Evolutionary conservation across 2,113 vertebrate genomes (phyloP), one percentile per base, ranked within the genome.

Genomic region (Polypterus bichir): DNA sequence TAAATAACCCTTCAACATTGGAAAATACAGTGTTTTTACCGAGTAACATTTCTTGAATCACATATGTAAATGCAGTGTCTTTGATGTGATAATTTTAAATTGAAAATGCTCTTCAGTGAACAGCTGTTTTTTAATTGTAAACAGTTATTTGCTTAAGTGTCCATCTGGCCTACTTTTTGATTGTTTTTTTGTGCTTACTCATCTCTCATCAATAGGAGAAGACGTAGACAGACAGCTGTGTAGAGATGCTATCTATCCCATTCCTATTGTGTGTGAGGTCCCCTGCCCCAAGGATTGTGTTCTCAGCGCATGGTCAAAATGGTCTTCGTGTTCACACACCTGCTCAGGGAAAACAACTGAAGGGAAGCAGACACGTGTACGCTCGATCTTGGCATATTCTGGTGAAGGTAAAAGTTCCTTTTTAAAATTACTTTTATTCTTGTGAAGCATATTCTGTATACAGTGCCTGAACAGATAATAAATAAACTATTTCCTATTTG

Each of bases 241-340:
- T 66, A 80, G 82, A 47, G 88, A 93, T 2, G 81, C 81, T 7
- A 82, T 87, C 57, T 78, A 88, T 62, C 92, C 89, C 0, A 79
- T 86, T 11, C 91, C 92, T 0, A 84, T 89, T 3, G 73, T 69
- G 65, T 98, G 96, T 0, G 79, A 90, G 6, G 91, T 90, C 59
- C 89, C 94, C 0, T 99, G 96, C 79, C 88, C 92, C 0, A 91
- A 86, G 73, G 93, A 97, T 79, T 99, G 96, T 4, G 92, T 92
- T 48, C 91, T 98, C 67, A 98, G 89, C 63, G 61, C 71, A 11
- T 99, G 96, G 96, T 93, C 96, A 0, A 1, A 77, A 0, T 99
- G 96, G 96, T 93, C 94, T 47, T 89, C 89, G 59, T 99, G 96
- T 74, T 99, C 96, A 0, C 92, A 98, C 79, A 99, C 96, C 70